Percentiles rank a stretch among this genome's conserved stretches.
These are phyloP conservation scores for Perccottus glenii DNA, from an alignment of 2,113 vertebrate genomes.

Conservation along the genomic window DNA sequence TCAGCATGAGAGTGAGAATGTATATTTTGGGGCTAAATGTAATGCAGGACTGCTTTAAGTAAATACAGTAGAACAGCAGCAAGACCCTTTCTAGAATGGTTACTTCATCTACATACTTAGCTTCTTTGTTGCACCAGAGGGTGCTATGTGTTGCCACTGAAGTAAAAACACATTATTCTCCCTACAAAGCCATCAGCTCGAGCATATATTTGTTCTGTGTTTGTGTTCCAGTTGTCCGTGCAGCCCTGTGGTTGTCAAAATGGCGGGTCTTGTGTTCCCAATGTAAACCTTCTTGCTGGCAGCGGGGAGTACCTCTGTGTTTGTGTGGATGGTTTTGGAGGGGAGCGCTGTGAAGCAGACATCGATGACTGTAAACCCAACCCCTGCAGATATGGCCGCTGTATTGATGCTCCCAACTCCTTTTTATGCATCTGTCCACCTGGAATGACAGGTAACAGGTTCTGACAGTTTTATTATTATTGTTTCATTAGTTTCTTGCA, in stretches of 20 bases:
- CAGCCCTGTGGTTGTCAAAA: conserved; percentile 85
- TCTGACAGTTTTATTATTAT: too few species aligned
- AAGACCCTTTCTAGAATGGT: too few species aligned
- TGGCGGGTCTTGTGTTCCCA: conserved; percentile 83
- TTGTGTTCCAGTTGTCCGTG: conserved; percentile 82
- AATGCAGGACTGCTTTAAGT: too few species aligned
- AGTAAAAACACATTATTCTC: neutral
- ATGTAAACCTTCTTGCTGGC: conserved; percentile 74
- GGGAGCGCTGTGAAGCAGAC: conserved; percentile 81
- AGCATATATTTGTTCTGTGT: neutral
- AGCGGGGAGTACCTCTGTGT: conserved; percentile 82
- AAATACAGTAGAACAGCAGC: too few species aligned
- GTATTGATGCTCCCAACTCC: conserved; percentile 78
- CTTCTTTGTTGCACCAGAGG: conserved; percentile 59
- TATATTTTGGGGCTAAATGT: too few species aligned
- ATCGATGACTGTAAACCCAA: conserved; percentile 82
- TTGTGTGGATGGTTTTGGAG: conserved; percentile 83
- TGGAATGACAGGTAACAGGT: conserved; percentile 80
- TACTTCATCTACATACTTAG: neutral
- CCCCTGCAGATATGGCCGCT: conserved; percentile 84
- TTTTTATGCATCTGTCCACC: conserved; percentile 86
- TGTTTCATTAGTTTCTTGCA: neutral
- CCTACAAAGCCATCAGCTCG: neutral
- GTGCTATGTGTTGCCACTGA: conserved; percentile 14
- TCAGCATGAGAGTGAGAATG: too few species aligned